These are phyloP conservation scores for Cossypha caffra DNA, from an alignment of 2,797 vertebrate genomes.

Conservation along the genomic window DNA sequence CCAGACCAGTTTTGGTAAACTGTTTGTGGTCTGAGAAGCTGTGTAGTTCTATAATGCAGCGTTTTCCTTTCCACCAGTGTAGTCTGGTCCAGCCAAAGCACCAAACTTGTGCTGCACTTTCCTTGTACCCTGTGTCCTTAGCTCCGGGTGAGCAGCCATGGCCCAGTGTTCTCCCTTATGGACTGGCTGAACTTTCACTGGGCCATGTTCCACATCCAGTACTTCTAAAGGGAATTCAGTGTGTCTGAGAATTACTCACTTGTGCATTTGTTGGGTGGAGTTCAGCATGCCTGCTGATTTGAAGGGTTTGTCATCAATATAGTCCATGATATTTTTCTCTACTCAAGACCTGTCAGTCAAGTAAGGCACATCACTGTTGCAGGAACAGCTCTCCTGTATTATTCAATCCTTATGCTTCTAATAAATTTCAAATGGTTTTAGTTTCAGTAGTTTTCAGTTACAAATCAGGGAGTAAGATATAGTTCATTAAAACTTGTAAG, in stretches of 20 bases:
- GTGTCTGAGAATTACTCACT: background rate
- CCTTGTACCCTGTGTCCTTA: background rate
- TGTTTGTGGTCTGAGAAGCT: background rate
- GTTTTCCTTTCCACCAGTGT: background rate
- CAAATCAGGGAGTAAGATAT: background rate
- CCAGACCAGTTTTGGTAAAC: background rate
- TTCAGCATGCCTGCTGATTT: background rate
- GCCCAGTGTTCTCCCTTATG: fast-evolving
- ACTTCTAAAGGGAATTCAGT: background rate
- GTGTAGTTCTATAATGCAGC: background rate
- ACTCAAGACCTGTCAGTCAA: background rate
- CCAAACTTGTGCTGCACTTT: fast-evolving
- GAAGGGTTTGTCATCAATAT: background rate
- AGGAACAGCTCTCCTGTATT: background rate
- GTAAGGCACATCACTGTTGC: background rate
- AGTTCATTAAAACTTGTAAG: background rate
- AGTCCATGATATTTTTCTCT: background rate
- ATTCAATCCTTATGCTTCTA: background rate
- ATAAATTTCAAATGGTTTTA: background rate
- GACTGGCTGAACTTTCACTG: background rate
- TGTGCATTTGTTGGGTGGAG: background rate
- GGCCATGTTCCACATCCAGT: background rate
- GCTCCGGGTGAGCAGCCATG: background rate
- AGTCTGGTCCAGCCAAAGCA: background rate
- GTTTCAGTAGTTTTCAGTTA: background rate